Conservation (phyloP, 2,888 invertebrate genomes). For the Brenthis ino region DNA sequence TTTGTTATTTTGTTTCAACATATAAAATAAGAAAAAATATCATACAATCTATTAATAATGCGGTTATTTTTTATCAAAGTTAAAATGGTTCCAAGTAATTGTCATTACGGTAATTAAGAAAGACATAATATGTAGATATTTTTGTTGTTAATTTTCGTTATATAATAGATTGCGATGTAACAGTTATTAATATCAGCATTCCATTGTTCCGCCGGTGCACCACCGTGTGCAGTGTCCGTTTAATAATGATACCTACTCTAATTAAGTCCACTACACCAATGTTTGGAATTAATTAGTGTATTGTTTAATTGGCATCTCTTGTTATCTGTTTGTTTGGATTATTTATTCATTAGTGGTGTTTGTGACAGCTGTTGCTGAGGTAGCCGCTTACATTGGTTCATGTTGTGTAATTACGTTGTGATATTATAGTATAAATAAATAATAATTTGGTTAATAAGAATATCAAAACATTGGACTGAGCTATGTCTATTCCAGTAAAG, state of each 20-base stretch:
- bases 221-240: conserved; percentile 49
- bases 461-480: background rate
- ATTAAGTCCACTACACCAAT: conserved; percentile 82
- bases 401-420: conserved; percentile 43
- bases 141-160: conserved; percentile 27
- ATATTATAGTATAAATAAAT: conserved; percentile 26
- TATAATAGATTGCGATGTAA: conserved; percentile 39
- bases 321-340: conserved; percentile 81
- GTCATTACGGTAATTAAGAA: background rate
- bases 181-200: conserved; percentile 55
- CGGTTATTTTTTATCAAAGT: background rate
- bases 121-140: conserved; percentile 24
- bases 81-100: background rate
- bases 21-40: background rate
- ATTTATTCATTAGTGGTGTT: conserved; percentile 81
- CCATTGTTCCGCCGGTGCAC: conserved; percentile 49
- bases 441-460: conserved; percentile 12
- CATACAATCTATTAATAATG: background rate
- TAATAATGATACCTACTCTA: conserved; percentile 64
- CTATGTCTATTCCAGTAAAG: background rate
- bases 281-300: conserved; percentile 83
- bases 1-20: background rate
- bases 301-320: conserved; percentile 83
- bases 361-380: conserved; percentile 71
- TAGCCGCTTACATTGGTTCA: conserved; percentile 52